Conservation (phyloP, 2,113 vertebrate genomes). For the Brachyhypopomus occidentalis region DNA sequence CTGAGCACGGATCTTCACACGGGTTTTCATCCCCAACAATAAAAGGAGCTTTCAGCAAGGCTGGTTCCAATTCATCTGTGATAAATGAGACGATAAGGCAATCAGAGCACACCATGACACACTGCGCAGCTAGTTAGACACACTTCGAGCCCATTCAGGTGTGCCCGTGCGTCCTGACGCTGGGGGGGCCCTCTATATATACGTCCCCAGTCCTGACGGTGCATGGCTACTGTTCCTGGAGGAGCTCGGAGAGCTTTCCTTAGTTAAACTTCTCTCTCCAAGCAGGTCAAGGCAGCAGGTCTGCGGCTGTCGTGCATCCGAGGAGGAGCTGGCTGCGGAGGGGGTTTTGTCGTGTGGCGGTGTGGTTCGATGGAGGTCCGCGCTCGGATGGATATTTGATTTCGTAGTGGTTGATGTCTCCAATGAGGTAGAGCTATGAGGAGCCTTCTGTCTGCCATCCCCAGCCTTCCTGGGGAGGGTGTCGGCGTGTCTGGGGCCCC, state of each 20-base stretch:
- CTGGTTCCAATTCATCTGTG: conserved; percentile 99
- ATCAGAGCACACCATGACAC: conserved; percentile 85
- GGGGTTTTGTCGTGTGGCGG: background rate
- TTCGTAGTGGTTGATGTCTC: background rate
- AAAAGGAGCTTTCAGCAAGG: conserved; percentile 91
- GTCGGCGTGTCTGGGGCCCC: background rate
- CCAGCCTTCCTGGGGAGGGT: background rate
- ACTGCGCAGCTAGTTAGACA: conserved; percentile 84
- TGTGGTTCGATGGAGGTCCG: too few species aligned
- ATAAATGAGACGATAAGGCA: conserved; percentile 99
- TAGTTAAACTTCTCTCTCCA: conserved; percentile 8
- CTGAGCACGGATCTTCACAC: conserved; percentile 62
- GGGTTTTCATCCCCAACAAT: conserved; percentile 85
- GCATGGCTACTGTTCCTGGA: conserved; percentile 75
- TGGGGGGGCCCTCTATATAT: conserved; percentile 79
- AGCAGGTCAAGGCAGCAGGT: conserved; percentile 13
- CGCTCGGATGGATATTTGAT: background rate
- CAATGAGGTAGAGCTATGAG: background rate
- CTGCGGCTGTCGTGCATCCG: background rate
- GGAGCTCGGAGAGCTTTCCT: conserved; percentile 60
- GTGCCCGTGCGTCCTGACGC: conserved; percentile 79
- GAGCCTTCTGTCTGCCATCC: background rate
- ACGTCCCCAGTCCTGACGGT: conserved; percentile 77
- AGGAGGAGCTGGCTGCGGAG: background rate
- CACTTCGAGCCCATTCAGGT: conserved; percentile 89